Conservation (phyloP, 2,113 vertebrate genomes). For the Lathamus discolor region DNA sequence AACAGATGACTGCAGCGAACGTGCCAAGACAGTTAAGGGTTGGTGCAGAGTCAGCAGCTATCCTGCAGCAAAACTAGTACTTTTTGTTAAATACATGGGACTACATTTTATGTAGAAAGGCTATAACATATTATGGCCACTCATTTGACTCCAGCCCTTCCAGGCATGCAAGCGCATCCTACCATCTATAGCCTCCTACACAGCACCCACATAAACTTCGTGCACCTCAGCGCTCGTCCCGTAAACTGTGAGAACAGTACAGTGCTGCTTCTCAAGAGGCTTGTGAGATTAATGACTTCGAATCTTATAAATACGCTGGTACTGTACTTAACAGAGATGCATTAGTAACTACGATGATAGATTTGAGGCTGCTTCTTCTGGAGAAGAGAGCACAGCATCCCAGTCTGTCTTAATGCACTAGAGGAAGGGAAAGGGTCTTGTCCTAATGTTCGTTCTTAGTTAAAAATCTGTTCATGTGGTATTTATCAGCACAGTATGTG, state of each 20-base stretch:
- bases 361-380: neutral
- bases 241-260: neutral
- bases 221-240: neutral
- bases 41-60: neutral
- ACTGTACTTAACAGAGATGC: neutral
- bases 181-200: neutral
- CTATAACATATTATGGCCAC: fast-evolving
- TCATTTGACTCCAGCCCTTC: neutral
- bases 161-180: neutral
- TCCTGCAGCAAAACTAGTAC: neutral
- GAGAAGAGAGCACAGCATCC: neutral
- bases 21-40: neutral
- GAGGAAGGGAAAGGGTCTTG: slow-evolving; percentile 17
- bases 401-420: slow-evolving; percentile 19
- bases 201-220: neutral
- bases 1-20: neutral
- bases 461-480: slow-evolving; percentile 39
- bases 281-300: neutral
- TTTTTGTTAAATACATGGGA: neutral
- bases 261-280: neutral
- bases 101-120: neutral
- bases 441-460: slow-evolving; percentile 17
- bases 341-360: neutral
- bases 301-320: neutral
- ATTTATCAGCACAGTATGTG: slow-evolving; percentile 25